Conservation (phyloP, 2,113 vertebrate genomes). For the Galbula dea region DNA sequence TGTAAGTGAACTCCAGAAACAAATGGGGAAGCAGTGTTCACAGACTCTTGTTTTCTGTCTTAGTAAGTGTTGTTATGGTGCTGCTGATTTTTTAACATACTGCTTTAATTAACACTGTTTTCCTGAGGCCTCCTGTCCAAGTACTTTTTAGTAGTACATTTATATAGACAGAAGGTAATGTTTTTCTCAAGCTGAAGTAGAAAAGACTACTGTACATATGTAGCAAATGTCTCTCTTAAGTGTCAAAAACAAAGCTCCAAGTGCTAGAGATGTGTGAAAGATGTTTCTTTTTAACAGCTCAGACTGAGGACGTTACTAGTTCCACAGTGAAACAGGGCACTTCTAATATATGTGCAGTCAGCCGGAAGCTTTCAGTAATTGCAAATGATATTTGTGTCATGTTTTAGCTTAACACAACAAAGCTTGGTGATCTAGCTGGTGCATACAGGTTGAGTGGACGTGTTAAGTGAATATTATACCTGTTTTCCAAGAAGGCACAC, state of each 20-base stretch:
- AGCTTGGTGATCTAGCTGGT: neutral
- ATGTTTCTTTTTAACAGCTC: neutral
- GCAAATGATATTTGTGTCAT: neutral
- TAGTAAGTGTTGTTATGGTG: constrained; percentile 20
- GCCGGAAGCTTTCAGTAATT: neutral
- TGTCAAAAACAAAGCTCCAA: constrained; percentile 19
- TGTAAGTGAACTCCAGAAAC: constrained; percentile 26
- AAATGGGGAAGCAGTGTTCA: neutral
- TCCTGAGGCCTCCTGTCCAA: constrained; percentile 41
- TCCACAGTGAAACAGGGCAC: neutral
- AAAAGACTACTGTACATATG: constrained; percentile 30
- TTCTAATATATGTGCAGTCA: neutral
- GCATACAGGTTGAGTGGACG: neutral
- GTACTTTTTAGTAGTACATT: constrained; percentile 27
- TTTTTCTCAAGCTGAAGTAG: constrained; percentile 21
- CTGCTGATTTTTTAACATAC: constrained; percentile 3
- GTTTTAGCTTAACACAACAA: neutral
- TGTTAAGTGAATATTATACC: neutral
- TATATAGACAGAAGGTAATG: constrained; percentile 27
- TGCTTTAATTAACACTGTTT: constrained; percentile 50
- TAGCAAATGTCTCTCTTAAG: constrained; percentile 32
- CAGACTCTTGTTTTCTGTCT: neutral
- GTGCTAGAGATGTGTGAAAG: constrained; percentile 20
- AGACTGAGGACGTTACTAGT: neutral
- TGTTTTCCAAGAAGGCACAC: neutral